These are phyloP conservation scores for Platichthys stellatus DNA, from an alignment of 2,113 vertebrate genomes.

Conservation along the genomic window DNA sequence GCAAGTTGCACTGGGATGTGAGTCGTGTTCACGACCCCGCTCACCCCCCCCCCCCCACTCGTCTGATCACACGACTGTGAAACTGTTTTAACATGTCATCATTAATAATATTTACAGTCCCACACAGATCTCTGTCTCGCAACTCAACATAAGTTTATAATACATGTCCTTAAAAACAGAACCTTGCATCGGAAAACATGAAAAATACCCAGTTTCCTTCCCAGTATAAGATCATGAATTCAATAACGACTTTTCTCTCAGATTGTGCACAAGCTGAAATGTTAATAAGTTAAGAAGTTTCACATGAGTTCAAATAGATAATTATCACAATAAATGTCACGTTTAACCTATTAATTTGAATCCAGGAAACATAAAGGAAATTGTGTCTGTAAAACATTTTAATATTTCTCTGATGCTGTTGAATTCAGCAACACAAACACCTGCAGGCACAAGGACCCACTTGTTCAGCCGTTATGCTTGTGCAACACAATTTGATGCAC, in stretches of 20 bases:
- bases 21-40: background rate
- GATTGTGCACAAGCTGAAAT: no score
- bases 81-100: background rate
- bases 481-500: conserved; percentile 2
- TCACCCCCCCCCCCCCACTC: background rate
- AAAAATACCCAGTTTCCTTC: no score
- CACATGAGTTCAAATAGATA: no score
- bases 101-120: conserved; percentile 1
- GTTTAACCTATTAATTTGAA: no score
- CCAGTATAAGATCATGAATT: no score
- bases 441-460: conserved; percentile 12
- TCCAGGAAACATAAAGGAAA: background rate
- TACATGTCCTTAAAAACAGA: no score
- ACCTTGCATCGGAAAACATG: no score
- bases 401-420: conserved; percentile 27
- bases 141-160: no score
- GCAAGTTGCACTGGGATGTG: background rate
- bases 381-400: background rate
- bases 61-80: background rate
- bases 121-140: no score
- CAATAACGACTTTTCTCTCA: no score
- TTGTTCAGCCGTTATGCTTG: conserved; percentile 4
- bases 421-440: conserved; percentile 38
- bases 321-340: no score
- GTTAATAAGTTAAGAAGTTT: no score